Percentiles rank a stretch among this genome's conserved stretches.
These are phyloP conservation scores for Chironomus riparius DNA, from an alignment of 2,888 invertebrate genomes.

Conservation along the genomic window DNA sequence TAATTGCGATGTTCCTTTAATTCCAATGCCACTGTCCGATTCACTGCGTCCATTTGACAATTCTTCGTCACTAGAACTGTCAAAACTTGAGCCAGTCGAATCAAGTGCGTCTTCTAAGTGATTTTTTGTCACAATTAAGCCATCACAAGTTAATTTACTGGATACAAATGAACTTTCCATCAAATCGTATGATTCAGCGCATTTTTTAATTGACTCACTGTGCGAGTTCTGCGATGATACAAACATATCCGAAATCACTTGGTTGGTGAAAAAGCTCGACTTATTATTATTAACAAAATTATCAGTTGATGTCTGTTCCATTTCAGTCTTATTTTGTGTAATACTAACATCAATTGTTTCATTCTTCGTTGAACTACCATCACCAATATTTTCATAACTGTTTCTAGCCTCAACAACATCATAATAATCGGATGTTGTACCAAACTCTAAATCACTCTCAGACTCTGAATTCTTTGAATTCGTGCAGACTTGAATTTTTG, in stretches of 20 bases:
- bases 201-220: constrained; percentile 28
- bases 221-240: constrained; percentile 31
- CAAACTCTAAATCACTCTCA: constrained; percentile 50
- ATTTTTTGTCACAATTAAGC: constrained; percentile 42
- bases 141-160: constrained; percentile 43
- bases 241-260: constrained; percentile 42
- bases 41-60: constrained; percentile 41
- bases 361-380: constrained; percentile 32
- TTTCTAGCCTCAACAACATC: constrained; percentile 41
- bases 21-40: constrained; percentile 43
- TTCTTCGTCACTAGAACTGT: constrained; percentile 40
- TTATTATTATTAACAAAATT: not conserved
- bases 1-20: constrained; percentile 30
- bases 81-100: constrained; percentile 42
- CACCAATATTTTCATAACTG: constrained; percentile 39
- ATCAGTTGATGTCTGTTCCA: not conserved
- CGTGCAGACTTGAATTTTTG: constrained; percentile 53
- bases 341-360: not conserved
- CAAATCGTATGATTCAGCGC: constrained; percentile 37
- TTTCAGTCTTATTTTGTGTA: constrained; percentile 19
- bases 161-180: constrained; percentile 30
- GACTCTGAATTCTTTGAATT: constrained; percentile 51
- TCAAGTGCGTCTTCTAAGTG: constrained; percentile 40
- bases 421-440: constrained; percentile 39
- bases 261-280: constrained; percentile 32